A percentile compares a stretch with the other conserved stretches of the same genome.
phyloP scores from a whole-genome alignment of 2,888 invertebrate genomes.

The Parnassius orleans region DNA sequence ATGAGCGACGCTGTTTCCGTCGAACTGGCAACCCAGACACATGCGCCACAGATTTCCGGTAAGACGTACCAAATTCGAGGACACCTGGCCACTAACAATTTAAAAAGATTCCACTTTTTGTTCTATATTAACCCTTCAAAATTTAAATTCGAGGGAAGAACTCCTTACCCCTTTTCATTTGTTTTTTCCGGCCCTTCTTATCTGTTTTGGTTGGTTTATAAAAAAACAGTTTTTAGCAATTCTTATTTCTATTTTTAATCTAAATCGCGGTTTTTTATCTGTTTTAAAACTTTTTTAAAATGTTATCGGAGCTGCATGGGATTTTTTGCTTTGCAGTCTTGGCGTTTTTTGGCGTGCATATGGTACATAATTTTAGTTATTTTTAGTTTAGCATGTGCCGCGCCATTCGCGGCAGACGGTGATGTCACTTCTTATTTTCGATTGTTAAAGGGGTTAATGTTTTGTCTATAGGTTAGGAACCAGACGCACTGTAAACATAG shows the following conservation, averaged over 20 bases:
- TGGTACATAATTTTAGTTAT: constrained; percentile 70
- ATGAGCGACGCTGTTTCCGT: constrained; percentile 67
- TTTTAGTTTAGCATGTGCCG: constrained; percentile 72
- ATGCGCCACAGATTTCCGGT: constrained; percentile 77
- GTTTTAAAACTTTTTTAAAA: constrained; percentile 39
- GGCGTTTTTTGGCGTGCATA: constrained; percentile 62
- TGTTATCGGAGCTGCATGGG: constrained; percentile 51
- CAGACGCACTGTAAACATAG: constrained; percentile 29
- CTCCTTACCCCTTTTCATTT: constrained; percentile 61
- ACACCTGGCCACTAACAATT: constrained; percentile 72
- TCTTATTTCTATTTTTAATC: constrained; percentile 52
- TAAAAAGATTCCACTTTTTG: constrained; percentile 61
- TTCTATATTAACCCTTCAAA: constrained; percentile 61
- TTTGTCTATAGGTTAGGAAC: constrained; percentile 43
- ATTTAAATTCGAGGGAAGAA: constrained; percentile 57
- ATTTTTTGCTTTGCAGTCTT: constrained; percentile 51
- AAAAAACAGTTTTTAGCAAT: constrained; percentile 35
- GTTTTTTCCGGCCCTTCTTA: constrained; percentile 50
- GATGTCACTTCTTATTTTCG: constrained; percentile 72
- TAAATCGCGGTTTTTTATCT: constrained; percentile 46
- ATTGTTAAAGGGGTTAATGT: constrained; percentile 64
- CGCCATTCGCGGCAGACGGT: constrained; percentile 70
- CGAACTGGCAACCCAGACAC: constrained; percentile 68
- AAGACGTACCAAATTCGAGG: constrained; percentile 60
- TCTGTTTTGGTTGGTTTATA: constrained; percentile 51